Evolutionary conservation across 1,140 invertebrate species (phyloP), one percentile per base, ranked within the genome.

Genomic region (Drosophila bocki): DNA sequence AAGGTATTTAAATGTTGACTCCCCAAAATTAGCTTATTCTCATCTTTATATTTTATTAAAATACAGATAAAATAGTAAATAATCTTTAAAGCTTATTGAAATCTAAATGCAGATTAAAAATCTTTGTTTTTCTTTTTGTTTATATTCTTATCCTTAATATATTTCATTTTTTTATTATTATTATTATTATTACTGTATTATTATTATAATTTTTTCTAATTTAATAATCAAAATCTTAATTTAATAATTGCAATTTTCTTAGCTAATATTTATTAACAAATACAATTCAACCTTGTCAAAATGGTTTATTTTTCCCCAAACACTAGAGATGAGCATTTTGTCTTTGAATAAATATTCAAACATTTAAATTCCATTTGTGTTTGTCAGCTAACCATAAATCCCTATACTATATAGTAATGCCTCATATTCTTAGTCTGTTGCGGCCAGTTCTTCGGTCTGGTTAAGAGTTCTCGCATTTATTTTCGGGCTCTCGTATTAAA

Each of bases 361-460:
- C 4, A 15, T 13, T 26, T 9, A n/a, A 50, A 50, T n/a, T n/a
- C 47, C 47, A 50, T 50, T 26, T 50, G 8, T 47, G 19, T 9
- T n/a, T 29, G 48, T 50, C 48, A 50, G 26, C 48, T 32, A 29
- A 29, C 9, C 26, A 50, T 29, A 29, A 50, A 50, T 50, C 48
- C 48, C 26, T 50, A 29, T 29, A n/a, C n/a, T 50, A 50, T 50
- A 50, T n/a, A n/a, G 3, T 9, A 50, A 50, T 50, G 22, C 15
- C 26, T 6, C 26, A 29, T 29, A 1, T 29, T 29, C 47, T 50
- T 50, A 50, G 26, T 50, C 48, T 50, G 15, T 32, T 50, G 48
- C 9, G 48, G 15, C 12, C 26, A 29, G 26, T 50, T 50, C 48
- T 50, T 29, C 15, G 8, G 48, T 50, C 2, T 32, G 17, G 15